Evolutionary conservation across 1,140 invertebrate species (phyloP).

Genomic region (Meloidogyne exigua): DNA sequence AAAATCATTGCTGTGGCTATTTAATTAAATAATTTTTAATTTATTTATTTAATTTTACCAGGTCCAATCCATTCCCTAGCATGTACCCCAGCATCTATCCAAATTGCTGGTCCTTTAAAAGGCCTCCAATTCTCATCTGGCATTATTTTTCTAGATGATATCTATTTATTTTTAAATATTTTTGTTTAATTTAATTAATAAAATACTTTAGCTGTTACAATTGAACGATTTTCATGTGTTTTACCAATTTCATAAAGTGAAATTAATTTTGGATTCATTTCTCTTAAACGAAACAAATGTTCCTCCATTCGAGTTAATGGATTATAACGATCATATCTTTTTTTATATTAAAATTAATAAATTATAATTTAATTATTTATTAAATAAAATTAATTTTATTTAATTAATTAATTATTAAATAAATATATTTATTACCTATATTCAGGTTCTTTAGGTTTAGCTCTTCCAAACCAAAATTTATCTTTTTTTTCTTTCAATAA

Average conservation of each 20-base stretch:
- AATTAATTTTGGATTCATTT: constrained; percentile 53
- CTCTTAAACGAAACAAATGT: constrained; percentile 46
- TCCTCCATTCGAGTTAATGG: constrained; percentile 35
- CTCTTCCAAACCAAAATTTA: constrained; percentile 14
- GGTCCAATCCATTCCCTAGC: constrained; percentile 55
- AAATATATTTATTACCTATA: neutral
- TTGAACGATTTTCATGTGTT: constrained; percentile 58
- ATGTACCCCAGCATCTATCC: constrained; percentile 66
- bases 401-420: constrained; percentile 56
- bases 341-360: too few species aligned
- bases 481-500: neutral
- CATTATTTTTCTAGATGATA: constrained; percentile 15
- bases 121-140: constrained; percentile 7
- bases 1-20: constrained; percentile 57
- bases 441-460: neutral
- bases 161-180: neutral
- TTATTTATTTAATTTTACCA: constrained; percentile 10
- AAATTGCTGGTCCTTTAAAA: constrained; percentile 55
- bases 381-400: constrained; percentile 20
- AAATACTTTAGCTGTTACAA: constrained; percentile 53
- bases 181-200: neutral
- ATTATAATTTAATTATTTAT: too few species aligned
- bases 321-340: constrained; percentile 50
- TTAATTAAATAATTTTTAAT: constrained; percentile 17
- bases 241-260: constrained; percentile 59